Evolutionary conservation across 2,888 invertebrate genomes (phyloP).

Genomic region (Xanthia togata): DNA sequence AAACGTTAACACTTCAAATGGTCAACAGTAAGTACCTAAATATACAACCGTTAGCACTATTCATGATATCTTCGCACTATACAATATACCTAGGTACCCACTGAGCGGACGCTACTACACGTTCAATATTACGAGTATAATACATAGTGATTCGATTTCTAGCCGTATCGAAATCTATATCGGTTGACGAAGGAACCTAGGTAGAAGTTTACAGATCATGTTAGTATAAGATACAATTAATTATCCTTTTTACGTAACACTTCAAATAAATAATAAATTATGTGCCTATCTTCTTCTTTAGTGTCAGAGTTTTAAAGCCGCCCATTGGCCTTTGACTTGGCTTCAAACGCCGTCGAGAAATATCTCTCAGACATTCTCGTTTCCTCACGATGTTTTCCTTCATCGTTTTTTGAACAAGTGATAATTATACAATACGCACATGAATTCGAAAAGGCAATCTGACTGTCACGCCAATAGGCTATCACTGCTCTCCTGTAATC

Average conservation of each 20-base stretch:
- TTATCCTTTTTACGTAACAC: background rate
- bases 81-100: background rate
- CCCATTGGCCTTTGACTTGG: too few relatives aligned
- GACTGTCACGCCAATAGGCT: too few relatives aligned
- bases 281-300: too few relatives aligned
- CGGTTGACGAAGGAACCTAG: background rate
- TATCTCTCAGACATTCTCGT: too few relatives aligned
- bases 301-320: too few relatives aligned
- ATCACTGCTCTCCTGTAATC: background rate
- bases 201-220: slow-evolving; percentile 1
- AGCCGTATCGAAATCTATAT: background rate
- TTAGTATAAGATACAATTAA: background rate
- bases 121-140: slow-evolving; percentile 20
- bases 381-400: too few relatives aligned
- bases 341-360: too few relatives aligned
- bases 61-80: slow-evolving; percentile 2
- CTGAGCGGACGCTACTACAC: background rate
- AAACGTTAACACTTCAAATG: slow-evolving; percentile 32
- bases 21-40: slow-evolving; percentile 34
- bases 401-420: too few relatives aligned
- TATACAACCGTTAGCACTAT: slow-evolving; percentile 13
- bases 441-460: too few relatives aligned
- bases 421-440: too few relatives aligned
- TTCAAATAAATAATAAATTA: too few relatives aligned
- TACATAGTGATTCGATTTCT: slow-evolving; percentile 23